Conservation (phyloP, 2,888 invertebrate genomes). For the Drosophila yooni region DNA sequence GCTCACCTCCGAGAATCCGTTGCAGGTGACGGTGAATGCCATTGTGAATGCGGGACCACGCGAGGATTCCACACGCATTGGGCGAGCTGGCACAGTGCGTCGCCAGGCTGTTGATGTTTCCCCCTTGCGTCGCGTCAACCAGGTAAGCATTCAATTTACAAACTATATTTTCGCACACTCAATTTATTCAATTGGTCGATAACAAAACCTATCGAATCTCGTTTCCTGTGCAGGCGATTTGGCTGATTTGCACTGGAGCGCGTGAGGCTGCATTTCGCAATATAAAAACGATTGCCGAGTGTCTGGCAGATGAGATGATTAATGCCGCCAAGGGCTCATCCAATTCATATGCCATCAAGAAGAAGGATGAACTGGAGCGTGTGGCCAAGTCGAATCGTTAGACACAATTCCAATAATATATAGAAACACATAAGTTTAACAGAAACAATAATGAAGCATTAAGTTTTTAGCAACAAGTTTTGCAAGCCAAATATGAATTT, state of each 20-base stretch:
- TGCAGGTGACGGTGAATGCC: constrained; percentile 86
- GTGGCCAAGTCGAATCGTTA: constrained; percentile 99
- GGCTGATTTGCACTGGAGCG: constrained; percentile 99
- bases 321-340: constrained; percentile 99
- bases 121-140: constrained; percentile 98
- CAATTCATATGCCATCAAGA: constrained; percentile 99
- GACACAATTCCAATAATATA: constrained; percentile 77
- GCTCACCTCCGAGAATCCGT: constrained; percentile 56
- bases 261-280: constrained; percentile 99
- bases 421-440: not conserved
- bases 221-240: constrained; percentile 90
- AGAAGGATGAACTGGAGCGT: constrained; percentile 99
- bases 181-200: not conserved
- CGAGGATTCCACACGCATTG: constrained; percentile 99
- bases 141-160: constrained; percentile 84
- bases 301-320: constrained; percentile 99
- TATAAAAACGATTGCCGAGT: constrained; percentile 99
- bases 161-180: not conserved
- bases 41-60: constrained; percentile 99
- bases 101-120: constrained; percentile 99
- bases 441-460: constrained; percentile 12
- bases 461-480: not conserved
- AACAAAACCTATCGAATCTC: not conserved
- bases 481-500: constrained; percentile 11
- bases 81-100: constrained; percentile 99